These are phyloP conservation scores for Centropus unirufus DNA, from an alignment of 2,113 vertebrate genomes.

Conservation along the genomic window DNA sequence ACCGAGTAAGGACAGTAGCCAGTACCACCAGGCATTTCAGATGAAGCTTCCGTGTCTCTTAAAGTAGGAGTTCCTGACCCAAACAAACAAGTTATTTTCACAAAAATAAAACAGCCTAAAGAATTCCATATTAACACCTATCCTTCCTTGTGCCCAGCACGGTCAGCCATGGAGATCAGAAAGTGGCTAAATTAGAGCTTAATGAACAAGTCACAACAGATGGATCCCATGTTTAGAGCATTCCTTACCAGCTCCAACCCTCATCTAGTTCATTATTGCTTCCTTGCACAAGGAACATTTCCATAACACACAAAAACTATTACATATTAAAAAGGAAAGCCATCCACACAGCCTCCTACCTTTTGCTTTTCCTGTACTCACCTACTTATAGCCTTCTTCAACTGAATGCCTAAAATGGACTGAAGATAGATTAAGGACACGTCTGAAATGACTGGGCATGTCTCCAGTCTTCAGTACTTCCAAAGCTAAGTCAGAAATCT, in stretches of 20 bases:
- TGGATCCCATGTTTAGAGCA: background rate
- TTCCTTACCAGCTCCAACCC: background rate
- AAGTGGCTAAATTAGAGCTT: background rate
- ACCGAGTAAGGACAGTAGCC: background rate
- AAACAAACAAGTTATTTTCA: background rate
- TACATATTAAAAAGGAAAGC: background rate
- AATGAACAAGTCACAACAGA: background rate
- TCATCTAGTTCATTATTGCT: background rate
- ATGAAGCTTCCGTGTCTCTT: background rate
- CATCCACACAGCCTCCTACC: constrained; percentile 8
- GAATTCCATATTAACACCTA: background rate
- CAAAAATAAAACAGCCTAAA: background rate
- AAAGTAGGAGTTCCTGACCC: background rate
- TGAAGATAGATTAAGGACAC: constrained; percentile 1
- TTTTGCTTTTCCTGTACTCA: constrained; percentile 8
- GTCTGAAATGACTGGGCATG: constrained; percentile 35
- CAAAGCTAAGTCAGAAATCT: background rate
- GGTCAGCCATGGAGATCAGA: background rate
- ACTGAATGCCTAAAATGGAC: constrained; percentile 44
- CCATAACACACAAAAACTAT: background rate
- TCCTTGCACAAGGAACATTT: background rate
- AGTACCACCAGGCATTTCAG: background rate
- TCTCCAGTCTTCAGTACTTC: background rate
- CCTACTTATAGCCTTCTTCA: constrained; percentile 61
- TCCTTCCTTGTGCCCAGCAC: background rate